Evolutionary conservation across 2,888 invertebrate genomes (phyloP).

Genomic region (Drosophila falleni): DNA sequence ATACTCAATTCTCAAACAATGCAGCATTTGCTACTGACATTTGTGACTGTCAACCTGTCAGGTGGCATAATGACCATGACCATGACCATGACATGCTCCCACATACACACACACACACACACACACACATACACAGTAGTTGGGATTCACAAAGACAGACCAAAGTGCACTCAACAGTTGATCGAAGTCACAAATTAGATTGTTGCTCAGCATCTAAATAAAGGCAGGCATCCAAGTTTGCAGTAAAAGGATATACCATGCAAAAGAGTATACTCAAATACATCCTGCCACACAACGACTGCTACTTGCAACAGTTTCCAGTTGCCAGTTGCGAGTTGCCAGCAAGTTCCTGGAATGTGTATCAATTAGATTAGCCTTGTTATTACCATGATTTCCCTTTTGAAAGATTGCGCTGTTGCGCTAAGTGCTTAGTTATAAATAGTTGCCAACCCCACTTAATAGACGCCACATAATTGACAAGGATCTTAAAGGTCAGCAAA

Average conservation of each 20-base stretch:
- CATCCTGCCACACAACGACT: conserved; percentile 5
- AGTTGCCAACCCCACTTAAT: background rate
- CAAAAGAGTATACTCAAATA: conserved; percentile 3
- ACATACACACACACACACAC: conserved; percentile 2
- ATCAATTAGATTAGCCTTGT: conserved; percentile 3
- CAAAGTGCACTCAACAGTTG: conserved; percentile 39
- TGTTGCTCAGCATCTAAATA: conserved; percentile 24
- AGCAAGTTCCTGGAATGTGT: background rate
- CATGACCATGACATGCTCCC: conserved; percentile 18
- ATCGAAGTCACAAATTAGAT: conserved; percentile 49
- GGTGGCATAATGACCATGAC: conserved; percentile 30
- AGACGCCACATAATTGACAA: conserved; percentile 4
- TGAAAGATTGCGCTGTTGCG: conserved; percentile 3
- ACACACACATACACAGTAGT: background rate
- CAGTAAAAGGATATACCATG: conserved; percentile 14
- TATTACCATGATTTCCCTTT: conserved; percentile 3
- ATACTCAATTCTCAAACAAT: background rate
- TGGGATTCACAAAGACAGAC: conserved; percentile 15
- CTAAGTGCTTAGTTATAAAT: conserved; percentile 15
- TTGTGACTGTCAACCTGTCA: background rate
- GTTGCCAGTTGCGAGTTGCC: no score
- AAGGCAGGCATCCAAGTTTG: conserved; percentile 33
- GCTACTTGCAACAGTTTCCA: background rate
- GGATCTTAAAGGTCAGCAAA: conserved; percentile 17
- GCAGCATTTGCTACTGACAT: conserved; percentile 1